Base-by-base conservation (phyloP, 2,888 invertebrate species). In the Barypeithes pellucidus region DNA sequence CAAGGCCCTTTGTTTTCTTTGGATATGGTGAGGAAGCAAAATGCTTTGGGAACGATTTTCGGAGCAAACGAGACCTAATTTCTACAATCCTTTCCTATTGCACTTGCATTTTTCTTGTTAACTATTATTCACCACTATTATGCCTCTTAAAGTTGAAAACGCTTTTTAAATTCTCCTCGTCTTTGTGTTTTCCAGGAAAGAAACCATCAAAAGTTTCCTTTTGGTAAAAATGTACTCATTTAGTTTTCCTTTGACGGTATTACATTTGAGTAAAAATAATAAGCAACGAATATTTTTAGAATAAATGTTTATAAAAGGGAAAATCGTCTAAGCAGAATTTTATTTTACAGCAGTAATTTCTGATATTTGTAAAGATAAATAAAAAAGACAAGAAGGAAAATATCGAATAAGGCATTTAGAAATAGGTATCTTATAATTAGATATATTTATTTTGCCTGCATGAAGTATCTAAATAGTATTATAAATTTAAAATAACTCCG, bases 171-270 rank as follows among this genome's bases (percentile, higher is more conserved):
- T 57, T 57, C 33, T 54, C 16, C 11, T 57, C 16, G 29, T 29
- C 11, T 33, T 11, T 36, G 16, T 36, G 9, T 4, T 41, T 43
- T 60, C n/a, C 41, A 60, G 39, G 9, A 60, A 60, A 22, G 24
- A 41, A 60, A 20, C 22, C 22, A 33, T 20, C 16, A 36, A 22
- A 43, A 18, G 16, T 11, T 43, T 33, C n/a, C 52, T 29, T 18
- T 33, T 7, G 11, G 33, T 16, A 57, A 57, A 57, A 36, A 57
- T 57, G 8, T 52, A 29, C n/a, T 14, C 14, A 16, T 57, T 57
- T 11, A 33, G 54, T 57, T 57, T 57, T 36, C 54, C 33, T 57
- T 57, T 57, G 54, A 33, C 16, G 18, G 54, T 33, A 57, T 57
- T 57, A 33, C 33, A 54, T 8, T 57, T 33, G 9, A 57, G 16